These are phyloP conservation scores for Globia sparganii DNA, from an alignment of 2,888 invertebrate genomes.

Conservation along the genomic window DNA sequence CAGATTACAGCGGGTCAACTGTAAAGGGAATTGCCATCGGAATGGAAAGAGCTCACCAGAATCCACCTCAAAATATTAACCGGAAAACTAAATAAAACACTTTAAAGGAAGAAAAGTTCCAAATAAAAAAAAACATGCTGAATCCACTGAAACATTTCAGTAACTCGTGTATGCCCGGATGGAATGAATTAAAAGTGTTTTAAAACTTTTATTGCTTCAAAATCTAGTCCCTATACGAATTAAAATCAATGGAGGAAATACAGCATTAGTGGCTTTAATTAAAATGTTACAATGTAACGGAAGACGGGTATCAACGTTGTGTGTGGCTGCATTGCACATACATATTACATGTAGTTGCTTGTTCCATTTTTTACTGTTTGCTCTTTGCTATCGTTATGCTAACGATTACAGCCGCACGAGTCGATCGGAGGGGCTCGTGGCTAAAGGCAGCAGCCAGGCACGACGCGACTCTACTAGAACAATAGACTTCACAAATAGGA, in stretches of 20 bases:
- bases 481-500: too few species aligned
- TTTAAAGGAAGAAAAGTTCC: background rate
- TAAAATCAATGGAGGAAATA: slow-evolving; percentile 13
- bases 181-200: slow-evolving; percentile 1
- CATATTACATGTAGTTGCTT: background rate
- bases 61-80: too few species aligned
- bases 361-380: background rate
- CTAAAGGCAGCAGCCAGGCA: too few species aligned
- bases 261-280: slow-evolving; percentile 18
- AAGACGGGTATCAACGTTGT: background rate
- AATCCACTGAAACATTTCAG: slow-evolving; percentile 14
- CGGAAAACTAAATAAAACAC: background rate
- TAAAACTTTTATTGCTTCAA: slow-evolving; percentile 29
- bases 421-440: background rate
- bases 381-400: background rate
- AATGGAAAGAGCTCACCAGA: too few species aligned
- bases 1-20: background rate
- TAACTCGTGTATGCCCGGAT: background rate
- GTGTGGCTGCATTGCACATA: too few species aligned
- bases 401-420: background rate
- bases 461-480: too few species aligned
- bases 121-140: background rate
- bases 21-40: background rate
- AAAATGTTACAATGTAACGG: background rate
- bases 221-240: slow-evolving; percentile 13